phyloP scores from a whole-genome alignment of 2,888 invertebrate species.

The Copidosoma aretas region DNA sequence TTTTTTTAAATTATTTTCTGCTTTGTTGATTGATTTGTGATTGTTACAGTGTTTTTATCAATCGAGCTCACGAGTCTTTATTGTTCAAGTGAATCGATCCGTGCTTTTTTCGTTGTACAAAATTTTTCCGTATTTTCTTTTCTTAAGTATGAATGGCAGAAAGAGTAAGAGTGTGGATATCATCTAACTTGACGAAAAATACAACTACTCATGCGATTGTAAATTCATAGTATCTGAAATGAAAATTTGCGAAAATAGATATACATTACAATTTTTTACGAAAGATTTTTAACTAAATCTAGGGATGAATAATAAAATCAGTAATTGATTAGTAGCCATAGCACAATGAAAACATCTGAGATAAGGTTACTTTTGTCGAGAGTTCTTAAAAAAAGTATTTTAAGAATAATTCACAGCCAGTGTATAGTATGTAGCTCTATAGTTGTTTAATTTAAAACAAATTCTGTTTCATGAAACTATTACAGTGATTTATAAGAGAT shows the following conservation, averaged over 20 bases:
- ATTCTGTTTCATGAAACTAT: conserved; percentile 19
- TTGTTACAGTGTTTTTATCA: conserved; percentile 29
- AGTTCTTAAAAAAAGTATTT: conserved; percentile 15
- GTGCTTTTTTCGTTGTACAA: conserved; percentile 1
- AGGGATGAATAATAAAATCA: conserved; percentile 6
- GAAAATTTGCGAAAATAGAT: conserved; percentile 26
- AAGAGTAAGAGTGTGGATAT: conserved; percentile 21
- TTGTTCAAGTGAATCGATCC: conserved; percentile 29
- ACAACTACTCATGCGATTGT: conserved; percentile 20
- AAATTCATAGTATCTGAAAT: conserved; percentile 1
- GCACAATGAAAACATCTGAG: conserved; percentile 27
- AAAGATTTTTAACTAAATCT: conserved; percentile 21
- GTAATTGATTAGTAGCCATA: conserved; percentile 26
- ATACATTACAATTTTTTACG: conserved; percentile 23
- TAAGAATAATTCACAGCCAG: conserved; percentile 14
- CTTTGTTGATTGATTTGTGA: conserved; percentile 37
- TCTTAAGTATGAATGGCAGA: conserved; percentile 28
- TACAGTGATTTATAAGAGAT: conserved; percentile 27
- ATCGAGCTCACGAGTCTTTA: conserved; percentile 16
- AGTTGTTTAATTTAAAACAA: conserved; percentile 23
- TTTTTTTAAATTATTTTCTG: conserved; percentile 26
- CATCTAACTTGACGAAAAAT: conserved; percentile 23
- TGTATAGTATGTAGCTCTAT: conserved; percentile 13
- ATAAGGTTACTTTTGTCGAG: neutral
- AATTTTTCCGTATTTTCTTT: conserved; percentile 18